A percentile compares a stretch with the other conserved stretches of the same genome.
phyloP scores from a whole-genome alignment of 2,888 invertebrate species.

The Eurytoma californica region DNA sequence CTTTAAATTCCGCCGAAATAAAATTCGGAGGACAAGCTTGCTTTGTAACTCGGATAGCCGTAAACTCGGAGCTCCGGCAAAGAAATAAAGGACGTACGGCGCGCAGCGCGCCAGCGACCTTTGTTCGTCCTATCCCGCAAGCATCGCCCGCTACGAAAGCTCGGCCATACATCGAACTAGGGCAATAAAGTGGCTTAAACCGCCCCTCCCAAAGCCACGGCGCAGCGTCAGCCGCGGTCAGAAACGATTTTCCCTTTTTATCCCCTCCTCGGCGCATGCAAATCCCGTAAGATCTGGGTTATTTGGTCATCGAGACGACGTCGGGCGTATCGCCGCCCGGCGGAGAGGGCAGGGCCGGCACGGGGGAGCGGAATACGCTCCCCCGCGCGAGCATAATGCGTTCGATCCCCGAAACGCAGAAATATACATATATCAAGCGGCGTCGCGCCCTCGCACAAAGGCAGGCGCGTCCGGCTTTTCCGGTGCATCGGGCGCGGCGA shows the following conservation, averaged over 20 bases:
- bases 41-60: neutral
- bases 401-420: conserved; percentile 7
- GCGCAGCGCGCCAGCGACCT: conserved; percentile 7
- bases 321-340: neutral
- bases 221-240: conserved; percentile 12
- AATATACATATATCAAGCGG: conserved; percentile 16
- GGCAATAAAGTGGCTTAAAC: conserved; percentile 37
- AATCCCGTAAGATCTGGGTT: conserved; percentile 49
- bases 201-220: conserved; percentile 4
- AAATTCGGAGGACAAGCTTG: neutral
- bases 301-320: conserved; percentile 46
- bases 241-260: conserved; percentile 40
- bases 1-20: neutral
- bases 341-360: neutral
- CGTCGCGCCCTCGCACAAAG: neutral
- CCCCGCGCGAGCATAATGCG: conserved; percentile 3
- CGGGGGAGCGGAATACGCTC: too few species aligned
- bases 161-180: too few species aligned
- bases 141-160: conserved; percentile 28
- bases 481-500: conserved; percentile 13
- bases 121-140: conserved; percentile 28
- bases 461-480: conserved; percentile 8
- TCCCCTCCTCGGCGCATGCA: conserved; percentile 24
- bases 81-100: conserved; percentile 39
- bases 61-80: neutral